Conservation (phyloP, 2,888 invertebrate genomes). For the Drosophila testacea region DNA sequence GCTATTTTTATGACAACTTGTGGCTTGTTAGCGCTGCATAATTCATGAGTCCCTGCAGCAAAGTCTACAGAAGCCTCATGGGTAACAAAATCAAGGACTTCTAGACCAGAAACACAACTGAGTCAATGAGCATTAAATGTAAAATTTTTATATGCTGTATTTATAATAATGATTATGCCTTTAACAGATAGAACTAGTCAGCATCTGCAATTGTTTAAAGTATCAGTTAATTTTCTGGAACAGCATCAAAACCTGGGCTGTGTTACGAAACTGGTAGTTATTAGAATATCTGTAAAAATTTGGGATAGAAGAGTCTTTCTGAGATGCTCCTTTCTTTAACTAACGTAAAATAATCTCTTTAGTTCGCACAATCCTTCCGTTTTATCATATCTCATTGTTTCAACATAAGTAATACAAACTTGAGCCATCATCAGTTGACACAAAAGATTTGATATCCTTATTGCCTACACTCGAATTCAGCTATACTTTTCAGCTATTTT, state of each 20-base stretch:
- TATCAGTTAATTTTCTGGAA: no score
- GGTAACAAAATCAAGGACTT: background rate
- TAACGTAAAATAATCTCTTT: no score
- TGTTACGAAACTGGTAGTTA: no score
- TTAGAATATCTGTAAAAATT: no score
- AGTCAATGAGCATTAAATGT: conserved; percentile 2
- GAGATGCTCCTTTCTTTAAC: no score
- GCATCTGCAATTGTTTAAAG: background rate
- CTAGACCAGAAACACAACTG: background rate
- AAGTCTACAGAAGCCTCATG: background rate
- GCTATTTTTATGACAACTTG: conserved; percentile 79
- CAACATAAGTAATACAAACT: conserved; percentile 3
- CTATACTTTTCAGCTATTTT: conserved; percentile 19
- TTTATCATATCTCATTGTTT: background rate
- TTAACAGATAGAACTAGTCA: background rate
- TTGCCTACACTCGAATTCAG: conserved; percentile 4
- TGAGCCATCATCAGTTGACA: conserved; percentile 13
- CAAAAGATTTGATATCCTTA: conserved; percentile 16
- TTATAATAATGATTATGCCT: background rate
- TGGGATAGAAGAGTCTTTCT: no score
- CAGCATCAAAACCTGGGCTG: no score
- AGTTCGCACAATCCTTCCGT: background rate
- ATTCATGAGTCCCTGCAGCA: conserved; percentile 60
- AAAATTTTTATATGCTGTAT: background rate
- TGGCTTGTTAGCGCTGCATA: conserved; percentile 73